Base-by-base conservation (phyloP, 2,888 invertebrate species). In the Bellardia pandia region DNA sequence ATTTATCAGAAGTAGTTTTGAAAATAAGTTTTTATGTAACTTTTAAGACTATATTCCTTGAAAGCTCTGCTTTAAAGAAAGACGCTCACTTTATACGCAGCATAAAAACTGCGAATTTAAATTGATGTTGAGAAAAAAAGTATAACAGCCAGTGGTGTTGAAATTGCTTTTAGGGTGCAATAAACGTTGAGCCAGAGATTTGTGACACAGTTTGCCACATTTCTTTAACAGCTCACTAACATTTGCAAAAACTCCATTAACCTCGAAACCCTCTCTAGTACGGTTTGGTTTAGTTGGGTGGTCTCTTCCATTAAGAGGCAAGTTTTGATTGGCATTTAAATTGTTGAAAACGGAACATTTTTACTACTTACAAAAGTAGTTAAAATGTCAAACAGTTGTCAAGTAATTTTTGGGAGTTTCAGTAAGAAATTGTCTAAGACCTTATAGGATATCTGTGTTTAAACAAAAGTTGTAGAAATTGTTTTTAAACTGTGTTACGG, bases 161-260 rank as follows among this genome's bases (percentile, higher is more conserved):
- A 81, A 80, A 77, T 45, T 66, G 71, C 72, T 72, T 76, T 80
- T 68, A 64, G 58, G 76, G 76, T 80, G 71, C 76, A 66, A 72
- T 51, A 51, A 85, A 71, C 58, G 30, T 23, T 71, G 8, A 40
- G 42, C 14, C 62, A 68, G 64, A 66, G 69, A 66, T 58, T 60
- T 69, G 23, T 76, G 53, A 53, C 64, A 60, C 62, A 62, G 53
- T 76, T 64, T 37, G 62, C 42, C 9, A 72, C 53, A 80, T 64
- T 80, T 64, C 33, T 53, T 16, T 30, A 71, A 48, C 58, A 58
- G 37, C 37, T 60, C 60, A 30, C 71, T 71, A 51, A 53, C 51
- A 72, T 45, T 72, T 56, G 14, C 42, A 53, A 64, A 45, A 64
- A 72, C 64, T 72, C 8, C 51, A 80, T 64, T 72, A 80, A 72